phyloP scores from a whole-genome alignment of 2,888 invertebrate genomes.

The Drosophila austrosaltans region DNA sequence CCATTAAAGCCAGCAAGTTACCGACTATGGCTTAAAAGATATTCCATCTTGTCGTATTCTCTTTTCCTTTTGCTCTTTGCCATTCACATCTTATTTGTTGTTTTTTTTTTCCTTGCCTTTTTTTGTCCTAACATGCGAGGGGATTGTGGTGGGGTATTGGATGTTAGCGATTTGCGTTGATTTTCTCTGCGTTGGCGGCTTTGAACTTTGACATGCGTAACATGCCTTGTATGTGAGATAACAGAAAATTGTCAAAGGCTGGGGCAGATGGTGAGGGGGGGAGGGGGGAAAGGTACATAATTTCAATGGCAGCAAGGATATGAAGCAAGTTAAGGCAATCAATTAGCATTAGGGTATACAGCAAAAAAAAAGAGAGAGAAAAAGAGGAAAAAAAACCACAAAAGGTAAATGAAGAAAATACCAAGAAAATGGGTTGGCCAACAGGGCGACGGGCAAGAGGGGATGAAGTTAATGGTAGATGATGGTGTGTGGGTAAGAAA shows the following conservation, averaged over 20 bases:
- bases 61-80: constrained; percentile 12
- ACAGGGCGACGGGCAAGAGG: too few species aligned
- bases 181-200: constrained; percentile 22
- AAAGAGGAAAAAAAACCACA: neutral
- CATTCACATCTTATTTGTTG: constrained; percentile 3
- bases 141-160: neutral
- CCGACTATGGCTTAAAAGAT: constrained; percentile 57
- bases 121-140: neutral
- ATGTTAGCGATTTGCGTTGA: constrained; percentile 38
- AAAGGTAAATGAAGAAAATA: neutral
- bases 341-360: constrained; percentile 39
- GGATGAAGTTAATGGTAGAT: neutral
- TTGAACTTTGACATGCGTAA: constrained; percentile 20
- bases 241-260: constrained; percentile 1
- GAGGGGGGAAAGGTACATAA: constrained; percentile 9
- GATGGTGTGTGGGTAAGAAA: neutral
- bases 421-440: neutral
- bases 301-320: constrained; percentile 15
- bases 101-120: constrained; percentile 6
- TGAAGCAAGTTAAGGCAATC: constrained; percentile 30
- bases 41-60: constrained; percentile 53
- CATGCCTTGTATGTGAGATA: constrained; percentile 29
- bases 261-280: neutral
- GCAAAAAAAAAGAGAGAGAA: neutral
- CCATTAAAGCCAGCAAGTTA: constrained; percentile 64